These are phyloP conservation scores for Schizothorax lantsangensis DNA, from an alignment of 2,797 vertebrate species.

Conservation along the genomic window DNA sequence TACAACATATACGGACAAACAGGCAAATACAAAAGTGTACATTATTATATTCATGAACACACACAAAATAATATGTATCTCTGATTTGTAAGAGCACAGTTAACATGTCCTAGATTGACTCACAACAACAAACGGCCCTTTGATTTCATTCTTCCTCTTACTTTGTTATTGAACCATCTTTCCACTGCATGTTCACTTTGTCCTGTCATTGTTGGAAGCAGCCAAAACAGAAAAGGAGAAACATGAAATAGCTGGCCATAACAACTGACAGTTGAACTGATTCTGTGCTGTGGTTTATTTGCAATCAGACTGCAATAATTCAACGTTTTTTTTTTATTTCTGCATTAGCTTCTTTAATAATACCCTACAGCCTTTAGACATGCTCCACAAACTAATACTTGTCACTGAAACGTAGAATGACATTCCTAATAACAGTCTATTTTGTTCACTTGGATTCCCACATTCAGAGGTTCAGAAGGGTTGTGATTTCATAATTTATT, in stretches of 20 bases:
- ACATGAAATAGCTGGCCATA: neutral
- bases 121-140: neutral
- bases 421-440: neutral
- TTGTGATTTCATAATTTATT: neutral
- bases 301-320: conserved; percentile 25
- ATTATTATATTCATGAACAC: neutral
- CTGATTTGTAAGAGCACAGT: neutral
- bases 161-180: neutral
- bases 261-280: conserved; percentile 32
- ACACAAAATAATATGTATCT: neutral
- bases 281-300: conserved; percentile 17
- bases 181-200: neutral
- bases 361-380: conserved; percentile 5
- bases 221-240: neutral
- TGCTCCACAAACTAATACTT: neutral
- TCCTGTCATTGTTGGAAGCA: neutral
- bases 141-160: neutral
- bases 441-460: neutral
- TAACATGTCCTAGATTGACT: neutral
- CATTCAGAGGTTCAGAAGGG: neutral
- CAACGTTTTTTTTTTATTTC: neutral
- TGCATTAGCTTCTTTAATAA: neutral
- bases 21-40: neutral
- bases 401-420: neutral
- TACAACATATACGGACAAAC: neutral